Evolutionary conservation across 2,888 invertebrate genomes (phyloP).

Genomic region (Ormyrus thymus): DNA sequence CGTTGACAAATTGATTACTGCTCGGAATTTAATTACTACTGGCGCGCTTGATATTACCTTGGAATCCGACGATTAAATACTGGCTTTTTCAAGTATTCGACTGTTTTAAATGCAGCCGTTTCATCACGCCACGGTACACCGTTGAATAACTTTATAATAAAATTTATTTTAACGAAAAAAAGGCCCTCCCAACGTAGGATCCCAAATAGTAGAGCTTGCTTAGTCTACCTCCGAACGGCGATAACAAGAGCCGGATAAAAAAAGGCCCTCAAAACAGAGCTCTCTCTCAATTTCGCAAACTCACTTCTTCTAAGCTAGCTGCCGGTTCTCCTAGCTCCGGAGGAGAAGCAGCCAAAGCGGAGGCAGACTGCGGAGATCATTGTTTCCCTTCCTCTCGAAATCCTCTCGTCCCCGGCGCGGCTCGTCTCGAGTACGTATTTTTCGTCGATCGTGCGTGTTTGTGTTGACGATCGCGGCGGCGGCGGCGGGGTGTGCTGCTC

Average conservation of each 20-base stretch:
- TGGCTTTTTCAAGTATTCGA: too few relatives aligned
- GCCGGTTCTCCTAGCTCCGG: background rate
- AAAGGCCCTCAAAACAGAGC: background rate
- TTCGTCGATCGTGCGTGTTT: slow-evolving; percentile 29
- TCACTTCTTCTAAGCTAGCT: slow-evolving; percentile 23
- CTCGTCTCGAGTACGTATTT: slow-evolving; percentile 54
- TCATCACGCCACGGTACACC: too few relatives aligned
- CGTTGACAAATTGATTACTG: slow-evolving; percentile 8
- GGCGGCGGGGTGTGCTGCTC: slow-evolving; percentile 5
- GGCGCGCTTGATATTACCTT: background rate
- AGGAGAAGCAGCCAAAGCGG: slow-evolving; percentile 29
- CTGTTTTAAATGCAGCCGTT: too few relatives aligned
- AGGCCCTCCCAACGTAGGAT: background rate
- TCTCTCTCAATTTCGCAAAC: slow-evolving; percentile 35
- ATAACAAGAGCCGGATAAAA: slow-evolving; percentile 15
- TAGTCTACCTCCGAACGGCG: background rate
- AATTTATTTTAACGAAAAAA: too few relatives aligned
- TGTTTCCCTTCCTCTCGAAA: slow-evolving; percentile 60
- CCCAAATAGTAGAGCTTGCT: background rate
- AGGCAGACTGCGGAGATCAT: slow-evolving; percentile 30
- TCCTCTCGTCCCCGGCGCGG: slow-evolving; percentile 19
- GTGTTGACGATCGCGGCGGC: slow-evolving; percentile 30
- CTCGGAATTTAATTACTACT: background rate
- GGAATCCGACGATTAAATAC: too few relatives aligned
- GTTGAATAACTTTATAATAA: background rate